Evolutionary conservation across 2,113 vertebrate genomes (phyloP).

Genomic region (Eulemur rufifrons): DNA sequence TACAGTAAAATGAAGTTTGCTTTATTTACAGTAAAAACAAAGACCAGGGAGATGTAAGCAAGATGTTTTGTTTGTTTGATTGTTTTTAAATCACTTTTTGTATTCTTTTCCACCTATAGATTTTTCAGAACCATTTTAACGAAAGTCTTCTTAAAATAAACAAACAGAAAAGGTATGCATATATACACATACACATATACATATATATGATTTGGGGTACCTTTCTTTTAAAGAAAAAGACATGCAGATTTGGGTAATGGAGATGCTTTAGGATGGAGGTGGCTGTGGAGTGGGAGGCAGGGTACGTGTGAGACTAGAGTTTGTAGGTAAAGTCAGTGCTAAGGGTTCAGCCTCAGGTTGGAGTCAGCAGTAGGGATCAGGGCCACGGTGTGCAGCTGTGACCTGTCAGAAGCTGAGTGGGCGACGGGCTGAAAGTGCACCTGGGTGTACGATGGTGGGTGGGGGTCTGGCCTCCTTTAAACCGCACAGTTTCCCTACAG

Average conservation of each 20-base stretch:
- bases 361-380: rapidly evolving
- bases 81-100: neutral
- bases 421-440: rapidly evolving
- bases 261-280: neutral
- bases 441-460: rapidly evolving
- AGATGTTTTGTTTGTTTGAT: neutral
- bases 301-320: rapidly evolving
- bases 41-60: neutral
- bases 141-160: neutral
- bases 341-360: neutral
- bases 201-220: neutral
- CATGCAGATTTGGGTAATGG: neutral
- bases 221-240: neutral
- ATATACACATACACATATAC: neutral
- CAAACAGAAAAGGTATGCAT: neutral
- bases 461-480: rapidly evolving
- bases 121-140: neutral
- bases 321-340: neutral
- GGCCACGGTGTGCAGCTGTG: rapidly evolving
- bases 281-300: rapidly evolving
- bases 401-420: too few species aligned
- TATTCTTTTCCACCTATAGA: neutral
- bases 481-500: rapidly evolving
- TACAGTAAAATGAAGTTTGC: neutral
- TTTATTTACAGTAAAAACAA: neutral